Evolutionary conservation across 1,140 invertebrate species (phyloP), one percentile per base, ranked within the genome.

Genomic region (Drosophila guanche): DNA sequence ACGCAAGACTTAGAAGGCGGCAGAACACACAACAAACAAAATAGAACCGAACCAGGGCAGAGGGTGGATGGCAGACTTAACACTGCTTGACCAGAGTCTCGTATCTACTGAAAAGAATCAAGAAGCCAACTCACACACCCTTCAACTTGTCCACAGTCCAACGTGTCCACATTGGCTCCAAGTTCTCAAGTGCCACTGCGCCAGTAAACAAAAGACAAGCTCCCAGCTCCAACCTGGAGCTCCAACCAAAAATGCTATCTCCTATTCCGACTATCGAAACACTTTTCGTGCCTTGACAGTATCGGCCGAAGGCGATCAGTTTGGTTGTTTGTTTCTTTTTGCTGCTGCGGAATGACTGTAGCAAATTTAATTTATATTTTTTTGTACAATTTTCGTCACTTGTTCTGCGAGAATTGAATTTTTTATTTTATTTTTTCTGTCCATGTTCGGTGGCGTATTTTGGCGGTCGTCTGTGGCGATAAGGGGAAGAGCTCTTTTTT

Each of bases 361-460:
- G 43, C 51, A 69, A 88, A 86, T 83, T 88, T 83, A 78, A 86
- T 86, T 86, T 88, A 72, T 85, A 78, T 70, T 27, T 27, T 3
- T 27, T 5, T 74, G 48, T 58, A 71, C 27, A 51, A 51, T 56
- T 70, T 56, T 43, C 29, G 33, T 51, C 33, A 46, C 50, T 63
- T 58, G 53, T 37, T 60, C 53, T 56, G 53, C 50, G 50, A 50
- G 47, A 68, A 68, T 46, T 58, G 57, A 71, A 51, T 61, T n/a
- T 47, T 42, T 37, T 54, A 46, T 37, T 45, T 62, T 55, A 20
- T 55, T 41, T 63, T 66, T 63, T 55, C 37, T 25, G 50, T 69
- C 22, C 47, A 40, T 45, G 42, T 45, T 33, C 29, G 3, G 29
- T 33, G 29, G 29, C 29, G 29, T 65, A 50, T 88, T 83, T 83